These are phyloP conservation scores for Pampus argenteus DNA, from an alignment of 2,797 vertebrate species.

Conservation along the genomic window DNA sequence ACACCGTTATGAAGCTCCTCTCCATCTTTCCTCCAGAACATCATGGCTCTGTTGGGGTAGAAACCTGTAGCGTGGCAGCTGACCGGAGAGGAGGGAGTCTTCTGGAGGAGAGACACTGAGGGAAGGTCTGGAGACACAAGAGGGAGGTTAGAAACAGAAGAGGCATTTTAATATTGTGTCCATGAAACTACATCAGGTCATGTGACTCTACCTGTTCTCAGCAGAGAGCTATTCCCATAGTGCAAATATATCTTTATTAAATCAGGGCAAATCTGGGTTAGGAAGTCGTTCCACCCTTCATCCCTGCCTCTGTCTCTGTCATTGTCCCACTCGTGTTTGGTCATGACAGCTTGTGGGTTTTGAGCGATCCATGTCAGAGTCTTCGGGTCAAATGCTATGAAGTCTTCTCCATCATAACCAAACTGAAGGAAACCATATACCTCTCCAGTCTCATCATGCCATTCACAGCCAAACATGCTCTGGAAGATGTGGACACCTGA, in stretches of 20 bases:
- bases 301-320: fast-evolving
- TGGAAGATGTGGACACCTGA: slow-evolving; percentile 1
- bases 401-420: slow-evolving; percentile 57
- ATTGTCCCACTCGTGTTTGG: slow-evolving; percentile 27
- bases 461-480: slow-evolving; percentile 10
- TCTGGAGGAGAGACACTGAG: slow-evolving; percentile 57
- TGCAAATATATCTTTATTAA: slow-evolving; percentile 46
- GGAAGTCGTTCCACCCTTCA: background rate
- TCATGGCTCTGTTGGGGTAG: background rate
- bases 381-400: slow-evolving; percentile 20
- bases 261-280: background rate
- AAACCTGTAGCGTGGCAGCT: slow-evolving; percentile 46
- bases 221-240: slow-evolving; percentile 29
- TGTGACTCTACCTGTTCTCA: slow-evolving; percentile 55
- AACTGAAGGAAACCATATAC: background rate
- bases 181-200: background rate
- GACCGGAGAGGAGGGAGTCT: slow-evolving; percentile 40
- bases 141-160: too few relatives aligned
- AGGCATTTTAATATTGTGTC: too few relatives aligned
- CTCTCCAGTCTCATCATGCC: slow-evolving; percentile 29
- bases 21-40: slow-evolving; percentile 44
- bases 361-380: slow-evolving; percentile 24
- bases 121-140: slow-evolving; percentile 16
- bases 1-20: slow-evolving; percentile 20
- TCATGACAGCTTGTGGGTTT: slow-evolving; percentile 23